These are phyloP conservation scores for Drosophila equinoxialis DNA, from an alignment of 1,140 invertebrate species.

Conservation along the genomic window DNA sequence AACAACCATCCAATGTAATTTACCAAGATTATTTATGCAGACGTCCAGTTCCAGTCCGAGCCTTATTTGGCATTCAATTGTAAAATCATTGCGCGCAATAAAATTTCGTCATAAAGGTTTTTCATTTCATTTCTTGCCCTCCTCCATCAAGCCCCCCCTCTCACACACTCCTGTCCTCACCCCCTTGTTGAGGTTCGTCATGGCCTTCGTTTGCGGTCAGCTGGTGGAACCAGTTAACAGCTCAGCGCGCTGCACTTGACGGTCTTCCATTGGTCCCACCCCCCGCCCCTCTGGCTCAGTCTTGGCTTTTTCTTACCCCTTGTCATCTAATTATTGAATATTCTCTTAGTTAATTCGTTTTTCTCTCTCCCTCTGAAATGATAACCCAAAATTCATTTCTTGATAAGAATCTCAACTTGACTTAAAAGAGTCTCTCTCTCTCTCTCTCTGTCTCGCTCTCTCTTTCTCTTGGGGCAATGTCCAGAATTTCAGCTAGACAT, in stretches of 20 bases:
- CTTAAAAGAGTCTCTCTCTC: too few species aligned
- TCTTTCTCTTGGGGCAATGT: too few species aligned
- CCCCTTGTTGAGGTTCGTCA: background rate
- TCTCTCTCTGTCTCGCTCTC: too few species aligned
- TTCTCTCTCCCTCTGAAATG: too few species aligned
- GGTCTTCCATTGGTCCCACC: constrained; percentile 43
- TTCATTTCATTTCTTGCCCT: constrained; percentile 30
- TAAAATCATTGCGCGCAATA: constrained; percentile 62
- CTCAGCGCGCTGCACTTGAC: constrained; percentile 61
- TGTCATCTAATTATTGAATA: too few species aligned
- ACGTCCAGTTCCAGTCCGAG: constrained; percentile 40
- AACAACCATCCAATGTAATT: constrained; percentile 31
- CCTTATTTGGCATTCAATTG: constrained; percentile 77
- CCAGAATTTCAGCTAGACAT: too few species aligned
- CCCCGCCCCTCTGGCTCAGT: background rate
- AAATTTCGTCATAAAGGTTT: constrained; percentile 71
- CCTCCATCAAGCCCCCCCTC: background rate
- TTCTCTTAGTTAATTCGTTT: too few species aligned
- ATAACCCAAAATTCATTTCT: too few species aligned
- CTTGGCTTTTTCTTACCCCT: too few species aligned
- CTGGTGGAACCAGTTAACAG: constrained; percentile 60
- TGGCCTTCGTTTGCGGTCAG: constrained; percentile 73
- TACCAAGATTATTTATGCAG: constrained; percentile 59
- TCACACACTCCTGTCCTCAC: too few species aligned
- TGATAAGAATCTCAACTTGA: too few species aligned